Evolutionary conservation across 1,140 invertebrate genomes (phyloP).

Genomic region (Euschistus heros): DNA sequence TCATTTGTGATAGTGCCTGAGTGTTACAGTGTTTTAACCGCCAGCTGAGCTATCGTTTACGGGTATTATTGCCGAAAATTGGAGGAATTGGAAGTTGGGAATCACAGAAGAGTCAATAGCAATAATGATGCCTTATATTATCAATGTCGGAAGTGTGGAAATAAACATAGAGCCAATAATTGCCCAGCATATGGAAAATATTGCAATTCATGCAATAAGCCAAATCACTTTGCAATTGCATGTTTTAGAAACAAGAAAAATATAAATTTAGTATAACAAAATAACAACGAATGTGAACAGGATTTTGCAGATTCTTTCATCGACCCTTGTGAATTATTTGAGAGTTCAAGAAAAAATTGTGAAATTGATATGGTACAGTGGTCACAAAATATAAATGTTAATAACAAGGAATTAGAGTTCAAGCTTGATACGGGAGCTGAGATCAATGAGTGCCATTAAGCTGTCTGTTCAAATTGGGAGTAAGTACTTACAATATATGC

Average conservation of each 20-base stretch:
- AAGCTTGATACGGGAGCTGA: slow-evolving; percentile 19
- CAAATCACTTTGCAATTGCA: no score
- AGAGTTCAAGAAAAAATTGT: neutral
- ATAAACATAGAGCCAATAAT: no score
- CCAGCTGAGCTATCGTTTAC: no score
- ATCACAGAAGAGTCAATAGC: no score
- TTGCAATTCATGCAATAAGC: no score
- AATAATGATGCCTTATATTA: no score
- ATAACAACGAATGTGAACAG: neutral
- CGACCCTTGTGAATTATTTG: neutral
- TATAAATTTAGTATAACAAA: neutral
- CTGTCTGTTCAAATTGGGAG: neutral
- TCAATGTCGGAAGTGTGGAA: no score
- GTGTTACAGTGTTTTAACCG: no score
- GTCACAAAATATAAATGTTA: slow-evolving; percentile 2
- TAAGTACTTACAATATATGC: neutral
- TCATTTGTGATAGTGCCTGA: no score
- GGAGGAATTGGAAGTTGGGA: no score
- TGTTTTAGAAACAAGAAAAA: no score
- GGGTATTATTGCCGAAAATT: neutral
- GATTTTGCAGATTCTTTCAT: neutral
- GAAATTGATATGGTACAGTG: neutral
- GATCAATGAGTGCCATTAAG: slow-evolving; percentile 6
- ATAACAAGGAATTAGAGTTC: slow-evolving; percentile 2
- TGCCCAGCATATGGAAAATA: no score